Evolutionary conservation across 92 coral and sea anemone genomes (phyloP).

Genomic region (Pocillopora meandrina): DNA sequence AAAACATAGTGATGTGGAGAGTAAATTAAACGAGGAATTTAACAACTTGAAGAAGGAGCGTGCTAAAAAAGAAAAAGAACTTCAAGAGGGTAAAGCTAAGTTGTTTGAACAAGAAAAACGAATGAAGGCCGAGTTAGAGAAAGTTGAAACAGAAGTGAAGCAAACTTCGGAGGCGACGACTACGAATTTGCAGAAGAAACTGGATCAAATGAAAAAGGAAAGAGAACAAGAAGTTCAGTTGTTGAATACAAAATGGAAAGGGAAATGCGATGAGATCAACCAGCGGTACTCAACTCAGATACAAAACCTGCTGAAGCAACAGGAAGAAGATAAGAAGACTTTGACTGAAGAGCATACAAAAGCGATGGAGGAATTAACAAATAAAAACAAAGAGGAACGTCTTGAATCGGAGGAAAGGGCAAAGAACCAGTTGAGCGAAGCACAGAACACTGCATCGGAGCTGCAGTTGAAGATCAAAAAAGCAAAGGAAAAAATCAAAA

Average conservation of each 20-base stretch:
- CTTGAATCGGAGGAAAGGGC: slow-evolving; percentile 64
- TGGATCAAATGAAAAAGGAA: slow-evolving; percentile 67
- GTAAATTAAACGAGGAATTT: slow-evolving; percentile 56
- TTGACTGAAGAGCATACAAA: slow-evolving; percentile 52
- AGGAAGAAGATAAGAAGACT: slow-evolving; percentile 61
- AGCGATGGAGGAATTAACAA: slow-evolving; percentile 44
- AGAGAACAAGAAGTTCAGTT: slow-evolving; percentile 64
- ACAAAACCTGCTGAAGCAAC: slow-evolving; percentile 75
- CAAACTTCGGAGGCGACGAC: slow-evolving; percentile 68
- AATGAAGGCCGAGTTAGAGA: slow-evolving; percentile 65
- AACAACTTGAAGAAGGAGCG: slow-evolving; percentile 53
- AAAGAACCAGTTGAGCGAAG: slow-evolving; percentile 42
- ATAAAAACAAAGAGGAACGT: slow-evolving; percentile 35
- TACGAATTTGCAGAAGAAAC: slow-evolving; percentile 63
- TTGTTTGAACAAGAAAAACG: slow-evolving; percentile 61
- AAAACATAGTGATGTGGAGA: slow-evolving; percentile 41
- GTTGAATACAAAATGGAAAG: slow-evolving; percentile 68
- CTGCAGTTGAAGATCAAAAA: slow-evolving; percentile 68
- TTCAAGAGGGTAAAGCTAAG: slow-evolving; percentile 50
- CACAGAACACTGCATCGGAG: slow-evolving; percentile 56
- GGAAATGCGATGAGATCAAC: slow-evolving; percentile 78
- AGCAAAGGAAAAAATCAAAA: slow-evolving; percentile 79
- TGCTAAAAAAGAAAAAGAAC: slow-evolving; percentile 47
- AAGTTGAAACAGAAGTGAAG: slow-evolving; percentile 63
- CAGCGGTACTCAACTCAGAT: slow-evolving; percentile 76